Conservation (phyloP, 1,140 invertebrate species). For the Microvelia longipes region DNA sequence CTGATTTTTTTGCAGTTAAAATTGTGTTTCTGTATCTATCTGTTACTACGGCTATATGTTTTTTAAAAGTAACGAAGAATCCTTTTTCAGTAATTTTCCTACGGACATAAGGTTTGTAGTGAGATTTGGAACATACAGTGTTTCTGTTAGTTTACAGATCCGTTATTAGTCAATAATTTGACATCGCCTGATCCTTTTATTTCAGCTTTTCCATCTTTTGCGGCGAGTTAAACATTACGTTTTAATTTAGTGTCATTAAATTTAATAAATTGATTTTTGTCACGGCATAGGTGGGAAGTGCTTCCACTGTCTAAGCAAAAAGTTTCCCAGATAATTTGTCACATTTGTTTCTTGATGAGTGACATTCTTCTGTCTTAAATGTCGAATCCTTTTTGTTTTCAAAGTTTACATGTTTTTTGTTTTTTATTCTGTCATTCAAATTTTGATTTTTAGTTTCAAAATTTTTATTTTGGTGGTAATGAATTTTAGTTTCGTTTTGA, state of each 20-base stretch:
- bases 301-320: slow-evolving; percentile 29
- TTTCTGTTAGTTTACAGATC: background rate
- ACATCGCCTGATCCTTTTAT: background rate
- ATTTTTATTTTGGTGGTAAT: background rate
- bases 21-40: background rate
- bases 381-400: background rate
- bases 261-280: background rate
- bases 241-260: background rate
- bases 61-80: background rate
- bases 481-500: background rate
- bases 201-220: background rate
- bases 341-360: background rate
- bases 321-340: background rate
- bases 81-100: slow-evolving; percentile 2
- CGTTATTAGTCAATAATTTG: background rate
- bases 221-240: background rate
- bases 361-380: background rate
- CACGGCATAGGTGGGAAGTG: slow-evolving; percentile 1
- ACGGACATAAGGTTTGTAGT: slow-evolving; percentile 4
- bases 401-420: background rate
- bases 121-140: background rate
- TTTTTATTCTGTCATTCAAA: background rate
- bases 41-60: background rate
- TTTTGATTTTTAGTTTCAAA: background rate
- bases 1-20: background rate